These are phyloP conservation scores for Sarcophaga caerulescens DNA, from an alignment of 2,888 invertebrate genomes.

Conservation along the genomic window DNA sequence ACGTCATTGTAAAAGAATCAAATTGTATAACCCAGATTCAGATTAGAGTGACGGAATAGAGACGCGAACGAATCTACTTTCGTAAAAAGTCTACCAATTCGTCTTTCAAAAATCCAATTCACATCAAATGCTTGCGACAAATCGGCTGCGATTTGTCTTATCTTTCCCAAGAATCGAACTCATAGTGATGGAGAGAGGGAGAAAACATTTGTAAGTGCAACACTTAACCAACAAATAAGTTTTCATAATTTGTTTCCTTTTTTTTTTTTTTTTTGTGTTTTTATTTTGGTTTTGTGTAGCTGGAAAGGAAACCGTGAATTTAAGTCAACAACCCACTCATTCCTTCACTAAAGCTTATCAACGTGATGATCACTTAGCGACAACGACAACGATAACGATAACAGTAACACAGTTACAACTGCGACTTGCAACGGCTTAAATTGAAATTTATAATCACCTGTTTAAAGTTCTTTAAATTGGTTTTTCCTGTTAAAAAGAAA, in stretches of 20 bases:
- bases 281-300: constrained; percentile 32
- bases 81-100: too few relatives aligned
- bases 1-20: too few relatives aligned
- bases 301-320: constrained; percentile 21
- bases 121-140: constrained; percentile 11
- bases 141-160: constrained; percentile 36
- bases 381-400: background rate
- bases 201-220: constrained; percentile 65
- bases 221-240: constrained; percentile 64
- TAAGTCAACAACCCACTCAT: constrained; percentile 50
- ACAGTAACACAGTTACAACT: constrained; percentile 1
- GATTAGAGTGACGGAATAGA: too few relatives aligned
- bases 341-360: constrained; percentile 57
- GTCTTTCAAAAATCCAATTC: background rate
- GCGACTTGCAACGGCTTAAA: background rate
- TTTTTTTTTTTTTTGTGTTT: background rate
- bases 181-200: background rate
- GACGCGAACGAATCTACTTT: too few relatives aligned
- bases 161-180: background rate
- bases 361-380: constrained; percentile 33
- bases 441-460: constrained; percentile 59
- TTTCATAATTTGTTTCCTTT: constrained; percentile 49
- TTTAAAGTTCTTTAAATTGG: constrained; percentile 16
- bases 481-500: too few relatives aligned
- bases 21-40: too few relatives aligned